These are phyloP conservation scores for Pelochelys cantorii DNA, from an alignment of 2,797 vertebrate genomes.

Conservation along the genomic window DNA sequence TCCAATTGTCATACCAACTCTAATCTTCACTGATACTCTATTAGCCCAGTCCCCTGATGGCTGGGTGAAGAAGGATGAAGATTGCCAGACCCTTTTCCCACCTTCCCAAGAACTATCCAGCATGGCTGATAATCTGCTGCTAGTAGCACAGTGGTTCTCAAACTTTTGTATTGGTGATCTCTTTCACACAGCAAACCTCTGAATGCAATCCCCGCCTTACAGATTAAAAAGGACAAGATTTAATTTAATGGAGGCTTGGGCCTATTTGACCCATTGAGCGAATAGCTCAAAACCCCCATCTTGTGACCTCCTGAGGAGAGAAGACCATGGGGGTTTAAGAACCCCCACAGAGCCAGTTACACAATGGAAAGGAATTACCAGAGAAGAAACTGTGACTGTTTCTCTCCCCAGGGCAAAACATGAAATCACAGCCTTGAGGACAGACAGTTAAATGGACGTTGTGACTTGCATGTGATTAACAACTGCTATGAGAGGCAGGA, in stretches of 20 bases:
- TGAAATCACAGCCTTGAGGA: not conserved
- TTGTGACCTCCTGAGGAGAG: no score
- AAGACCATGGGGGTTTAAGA: no score
- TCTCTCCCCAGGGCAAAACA: not conserved
- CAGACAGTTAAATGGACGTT: slow-evolving; percentile 18
- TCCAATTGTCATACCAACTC: not conserved
- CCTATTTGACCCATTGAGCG: no score
- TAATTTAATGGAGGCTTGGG: no score
- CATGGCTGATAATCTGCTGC: slow-evolving; percentile 48
- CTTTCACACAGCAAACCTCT: no score
- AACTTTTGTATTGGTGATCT: no score
- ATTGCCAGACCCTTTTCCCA: not conserved
- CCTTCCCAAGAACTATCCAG: slow-evolving; percentile 49
- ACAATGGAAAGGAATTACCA: no score
- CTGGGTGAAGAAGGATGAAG: slow-evolving; percentile 38
- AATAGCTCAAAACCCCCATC: no score
- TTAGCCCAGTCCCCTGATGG: not conserved
- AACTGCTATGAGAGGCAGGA: slow-evolving; percentile 21
- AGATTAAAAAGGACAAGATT: no score
- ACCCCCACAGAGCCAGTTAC: not conserved
- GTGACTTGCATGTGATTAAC: slow-evolving; percentile 55
- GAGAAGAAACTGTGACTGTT: not conserved
- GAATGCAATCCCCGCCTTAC: no score
- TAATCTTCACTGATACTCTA: not conserved
- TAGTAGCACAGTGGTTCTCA: not conserved